Evolutionary conservation across 37 sponge, comb jelly and placozoan species (phyloP), one percentile per base, ranked within the genome.

Genomic region (Spongia lamella): DNA sequence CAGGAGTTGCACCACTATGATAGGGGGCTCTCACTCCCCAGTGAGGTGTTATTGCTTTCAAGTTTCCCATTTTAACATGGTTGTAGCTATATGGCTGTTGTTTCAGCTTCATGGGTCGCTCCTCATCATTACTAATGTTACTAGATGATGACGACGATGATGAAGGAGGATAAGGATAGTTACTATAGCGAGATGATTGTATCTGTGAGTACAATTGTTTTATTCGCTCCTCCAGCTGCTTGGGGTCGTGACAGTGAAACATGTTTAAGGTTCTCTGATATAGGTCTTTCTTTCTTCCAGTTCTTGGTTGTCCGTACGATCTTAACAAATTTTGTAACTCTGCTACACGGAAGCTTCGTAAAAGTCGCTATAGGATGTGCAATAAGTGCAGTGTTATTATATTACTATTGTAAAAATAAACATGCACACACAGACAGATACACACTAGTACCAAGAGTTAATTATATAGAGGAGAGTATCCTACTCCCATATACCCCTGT

Each of bases 271-370:
- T 61, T 61, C 91, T 69, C 13, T 38, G 53, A 31, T 80, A 61
- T 25, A 94, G 63, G 1, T 87, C 88, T 32, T 55, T 56, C 73
- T 94, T 94, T 43, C 84, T 75, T 11, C 95, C 95, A 14, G 63
- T 83, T 24, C 73, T 57, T 26, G 91, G 61, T 25, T 73, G 76
- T 14, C 90, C 82, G 4, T 74, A 31, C 11, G 25, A 30, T 20
- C 51, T 60, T 36, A 94, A 63, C 16, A 94, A 65, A 33, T 90
- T 88, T 37, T 94, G 89, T 54, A 94, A 71, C 35, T 94, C 95
- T 16, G 53, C 22, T 15, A 94, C 95, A 56, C 95, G 83, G 25
- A 94, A 87, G 7, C 29, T 38, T 1, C 21, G 53, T 36, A 92
- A 62, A 34, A 76, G 36, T 20, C 38, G 7, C 93, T 92, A 79